These are phyloP conservation scores for Bubo bubo DNA, from an alignment of 2,113 vertebrate genomes.

Conservation along the genomic window DNA sequence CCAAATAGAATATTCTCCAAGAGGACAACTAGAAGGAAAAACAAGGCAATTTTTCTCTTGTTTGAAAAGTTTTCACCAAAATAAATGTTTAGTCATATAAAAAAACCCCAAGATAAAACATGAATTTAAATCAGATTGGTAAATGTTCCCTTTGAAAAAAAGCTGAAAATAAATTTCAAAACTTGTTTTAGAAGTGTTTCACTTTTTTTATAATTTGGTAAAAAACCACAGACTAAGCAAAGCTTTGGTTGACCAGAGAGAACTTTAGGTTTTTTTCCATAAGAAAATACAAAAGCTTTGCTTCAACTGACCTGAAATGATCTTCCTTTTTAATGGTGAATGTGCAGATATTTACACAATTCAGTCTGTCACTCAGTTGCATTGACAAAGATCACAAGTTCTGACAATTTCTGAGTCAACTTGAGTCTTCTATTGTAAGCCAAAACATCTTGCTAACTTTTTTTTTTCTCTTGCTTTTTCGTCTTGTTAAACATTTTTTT, in stretches of 20 bases:
- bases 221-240: neutral
- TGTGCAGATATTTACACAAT: neutral
- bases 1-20: neutral
- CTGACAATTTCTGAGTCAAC: neutral
- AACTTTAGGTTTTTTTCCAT: rapidly evolving
- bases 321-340: neutral
- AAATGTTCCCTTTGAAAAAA: neutral
- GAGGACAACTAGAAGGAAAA: neutral
- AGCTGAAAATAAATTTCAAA: neutral
- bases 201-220: neutral
- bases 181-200: neutral
- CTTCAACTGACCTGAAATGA: neutral
- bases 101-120: neutral
- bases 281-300: neutral
- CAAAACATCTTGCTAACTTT: too few relatives aligned
- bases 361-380: neutral
- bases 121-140: neutral
- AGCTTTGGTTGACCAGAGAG: neutral
- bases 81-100: neutral
- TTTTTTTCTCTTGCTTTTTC: too few relatives aligned
- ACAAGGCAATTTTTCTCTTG: neutral
- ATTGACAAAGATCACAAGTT: neutral
- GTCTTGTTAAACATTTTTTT: too few relatives aligned
- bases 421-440: neutral
- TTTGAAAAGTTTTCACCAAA: neutral